Base-by-base conservation (phyloP, 2,888 invertebrate genomes). In the Drosophila colorata region DNA sequence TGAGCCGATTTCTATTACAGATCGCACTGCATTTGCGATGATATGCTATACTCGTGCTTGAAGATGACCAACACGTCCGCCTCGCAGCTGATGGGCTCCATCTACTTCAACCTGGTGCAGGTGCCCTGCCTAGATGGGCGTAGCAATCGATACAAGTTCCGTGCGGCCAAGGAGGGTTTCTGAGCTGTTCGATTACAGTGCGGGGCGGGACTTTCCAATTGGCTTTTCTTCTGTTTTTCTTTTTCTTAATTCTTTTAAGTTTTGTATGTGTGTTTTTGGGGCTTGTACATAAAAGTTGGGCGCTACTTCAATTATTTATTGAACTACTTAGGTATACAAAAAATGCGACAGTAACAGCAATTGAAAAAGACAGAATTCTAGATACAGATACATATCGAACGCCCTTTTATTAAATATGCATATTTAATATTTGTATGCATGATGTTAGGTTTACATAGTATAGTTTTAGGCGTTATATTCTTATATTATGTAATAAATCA, bases 1-100 rank as follows among this genome's bases (percentile, higher is more conserved):
- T 28, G 28, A 28, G 8, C 28, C 28, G 1, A 13, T 18, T 35
- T 13, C 0, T 2, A 6, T 2, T 4, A 5, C 8, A 95, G 95
- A 91, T 97, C 97, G 0, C 97, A 98, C 91, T 98, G 98, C 92
- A 93, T 93, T 52, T 98, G 98, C 92, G 98, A 98, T 92, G 95
- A 96, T 80, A 94, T 95, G 93, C 94, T 98, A 52, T 96, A 95
- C 91, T 94, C 95, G 20, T 98, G 98, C 92, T 94, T 98, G 68
- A 97, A 97, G 91, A 92, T 93, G 55, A 95, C 95, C 31, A 94
- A 95, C 80, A 95, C 95, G 25, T 95, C 96, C 41, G 95, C 96
- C 7, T 95, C 96, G 0, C 94, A 94, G 66, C 91, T 93, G 4
- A 95, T 97, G 95, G 97, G 97, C 41, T 96, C 95, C 86, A 95